These are phyloP conservation scores for Lasaia peninsularis DNA, from an alignment of 1,140 invertebrate genomes.

Conservation along the genomic window DNA sequence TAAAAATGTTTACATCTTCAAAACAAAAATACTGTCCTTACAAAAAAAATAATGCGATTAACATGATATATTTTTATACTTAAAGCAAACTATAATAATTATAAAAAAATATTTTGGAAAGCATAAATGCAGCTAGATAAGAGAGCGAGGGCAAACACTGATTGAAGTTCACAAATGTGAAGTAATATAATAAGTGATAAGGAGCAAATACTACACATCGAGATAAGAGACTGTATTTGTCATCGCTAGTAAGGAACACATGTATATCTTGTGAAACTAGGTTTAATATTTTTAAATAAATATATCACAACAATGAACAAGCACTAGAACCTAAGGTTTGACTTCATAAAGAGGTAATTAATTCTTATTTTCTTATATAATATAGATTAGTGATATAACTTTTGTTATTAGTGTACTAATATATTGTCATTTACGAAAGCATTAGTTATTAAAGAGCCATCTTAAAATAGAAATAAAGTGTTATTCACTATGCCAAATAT, in stretches of 20 bases:
- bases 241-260: not conserved
- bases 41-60: conserved; percentile 18
- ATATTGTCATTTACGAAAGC: conserved; percentile 5
- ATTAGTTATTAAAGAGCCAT: not conserved
- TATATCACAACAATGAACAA: conserved; percentile 24
- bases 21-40: conserved; percentile 20
- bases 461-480: not conserved
- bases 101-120: conserved; percentile 18
- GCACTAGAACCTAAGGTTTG: not conserved
- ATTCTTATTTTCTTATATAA: not conserved
- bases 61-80: conserved; percentile 16
- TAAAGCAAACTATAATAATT: not conserved
- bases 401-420: not conserved
- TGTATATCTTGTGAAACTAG: conserved; percentile 7
- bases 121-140: conserved; percentile 42
- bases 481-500: not conserved
- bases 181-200: conserved; percentile 30
- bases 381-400: conserved; percentile 5
- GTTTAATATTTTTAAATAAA: conserved; percentile 16
- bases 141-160: conserved; percentile 15
- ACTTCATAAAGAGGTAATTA: conserved; percentile 12
- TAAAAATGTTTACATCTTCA: conserved; percentile 7
- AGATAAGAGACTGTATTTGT: conserved; percentile 28
- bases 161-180: conserved; percentile 6
- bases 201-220: conserved; percentile 36